Evolutionary conservation across 2,888 invertebrate species (phyloP).

Genomic region (Ochlodes sylvanus): DNA sequence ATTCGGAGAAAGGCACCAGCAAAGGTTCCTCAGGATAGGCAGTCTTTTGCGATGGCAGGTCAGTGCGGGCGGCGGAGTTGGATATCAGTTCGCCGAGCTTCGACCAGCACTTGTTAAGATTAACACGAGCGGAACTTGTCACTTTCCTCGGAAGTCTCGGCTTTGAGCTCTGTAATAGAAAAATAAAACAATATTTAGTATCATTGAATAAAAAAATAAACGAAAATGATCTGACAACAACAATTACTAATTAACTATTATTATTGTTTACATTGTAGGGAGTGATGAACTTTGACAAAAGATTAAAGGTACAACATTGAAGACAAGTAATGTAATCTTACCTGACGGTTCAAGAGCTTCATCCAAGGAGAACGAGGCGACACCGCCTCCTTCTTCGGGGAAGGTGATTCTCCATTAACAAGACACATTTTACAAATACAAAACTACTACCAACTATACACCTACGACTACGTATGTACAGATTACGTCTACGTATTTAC

Average conservation of each 20-base stretch:
- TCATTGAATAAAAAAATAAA: neutral
- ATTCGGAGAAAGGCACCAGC: conserved; percentile 71
- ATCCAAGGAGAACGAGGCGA: conserved; percentile 85
- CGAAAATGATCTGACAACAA: neutral
- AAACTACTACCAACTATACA: conserved; percentile 66
- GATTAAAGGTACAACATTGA: neutral
- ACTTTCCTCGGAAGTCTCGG: conserved; percentile 85
- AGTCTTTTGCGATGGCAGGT: conserved; percentile 81
- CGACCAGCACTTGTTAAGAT: conserved; percentile 87
- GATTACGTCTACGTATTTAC: conserved; percentile 74
- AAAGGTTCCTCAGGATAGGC: conserved; percentile 74
- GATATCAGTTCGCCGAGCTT: conserved; percentile 85
- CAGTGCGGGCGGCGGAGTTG: conserved; percentile 71
- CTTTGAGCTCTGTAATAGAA: conserved; percentile 81
- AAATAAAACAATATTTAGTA: conserved; percentile 46
- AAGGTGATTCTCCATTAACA: conserved; percentile 76
- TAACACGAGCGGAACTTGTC: conserved; percentile 84
- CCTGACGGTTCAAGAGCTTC: conserved; percentile 84
- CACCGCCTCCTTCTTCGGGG: conserved; percentile 72
- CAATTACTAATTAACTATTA: no score
- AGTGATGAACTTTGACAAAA: neutral
- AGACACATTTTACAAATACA: conserved; percentile 80
- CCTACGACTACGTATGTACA: conserved; percentile 61
- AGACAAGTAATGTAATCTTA: conserved; percentile 57
- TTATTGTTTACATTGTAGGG: neutral